Percentiles rank a stretch among this genome's conserved stretches.
Conservation (phyloP, 2,888 invertebrate genomes). For the Rhamnusium bicolor region DNA sequence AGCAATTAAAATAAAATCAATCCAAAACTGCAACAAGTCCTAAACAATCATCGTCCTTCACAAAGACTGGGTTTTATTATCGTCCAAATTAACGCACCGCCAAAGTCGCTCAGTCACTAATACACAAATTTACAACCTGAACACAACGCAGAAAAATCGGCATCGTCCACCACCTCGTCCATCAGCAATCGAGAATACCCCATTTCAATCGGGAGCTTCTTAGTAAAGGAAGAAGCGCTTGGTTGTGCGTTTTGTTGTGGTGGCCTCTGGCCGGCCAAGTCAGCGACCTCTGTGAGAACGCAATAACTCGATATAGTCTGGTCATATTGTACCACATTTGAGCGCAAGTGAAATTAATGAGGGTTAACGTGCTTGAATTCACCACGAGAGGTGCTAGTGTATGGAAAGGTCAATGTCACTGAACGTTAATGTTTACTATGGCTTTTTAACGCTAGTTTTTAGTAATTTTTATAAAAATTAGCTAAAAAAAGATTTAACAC, state of each 20-base stretch:
- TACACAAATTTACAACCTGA: conserved; percentile 2
- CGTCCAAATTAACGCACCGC: conserved; percentile 17
- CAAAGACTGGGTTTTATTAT: conserved; percentile 4
- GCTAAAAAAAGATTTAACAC: too few relatives aligned
- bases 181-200: conserved; percentile 23
- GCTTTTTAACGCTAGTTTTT: too few relatives aligned
- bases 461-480: too few relatives aligned
- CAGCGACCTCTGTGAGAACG: conserved; percentile 72
- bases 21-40: conserved; percentile 11
- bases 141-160: conserved; percentile 6
- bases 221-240: conserved; percentile 61
- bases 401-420: too few relatives aligned
- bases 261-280: conserved; percentile 69
- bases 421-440: too few relatives aligned
- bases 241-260: conserved; percentile 69
- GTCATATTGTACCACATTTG: neutral
- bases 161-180: conserved; percentile 11
- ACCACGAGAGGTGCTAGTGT: too few relatives aligned
- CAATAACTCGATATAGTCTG: conserved; percentile 55
- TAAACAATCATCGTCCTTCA: conserved; percentile 1
- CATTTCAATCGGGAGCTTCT: conserved; percentile 23
- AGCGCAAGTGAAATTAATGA: neutral
- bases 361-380: too few relatives aligned
- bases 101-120: neutral
- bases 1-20: neutral